These are phyloP conservation scores for Phocides pigmalion DNA, from an alignment of 1,140 invertebrate genomes.

Conservation along the genomic window DNA sequence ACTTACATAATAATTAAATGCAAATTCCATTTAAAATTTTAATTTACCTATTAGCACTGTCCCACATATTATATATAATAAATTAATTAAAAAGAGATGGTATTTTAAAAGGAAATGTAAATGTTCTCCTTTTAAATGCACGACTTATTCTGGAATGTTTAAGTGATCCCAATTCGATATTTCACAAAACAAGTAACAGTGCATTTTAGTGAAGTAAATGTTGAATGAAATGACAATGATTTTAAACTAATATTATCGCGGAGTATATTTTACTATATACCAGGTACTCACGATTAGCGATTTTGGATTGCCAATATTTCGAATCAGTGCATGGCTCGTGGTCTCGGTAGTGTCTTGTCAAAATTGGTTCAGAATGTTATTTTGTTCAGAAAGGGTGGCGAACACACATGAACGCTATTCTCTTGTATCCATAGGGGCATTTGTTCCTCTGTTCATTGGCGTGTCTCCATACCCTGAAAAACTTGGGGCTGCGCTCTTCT, in stretches of 20 bases:
- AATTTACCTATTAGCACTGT: background rate
- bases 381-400: background rate
- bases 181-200: too few species aligned
- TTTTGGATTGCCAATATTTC: too few species aligned
- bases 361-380: background rate
- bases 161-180: background rate
- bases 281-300: too few species aligned
- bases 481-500: background rate
- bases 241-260: too few species aligned
- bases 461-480: conserved; percentile 1
- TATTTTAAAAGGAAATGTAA: too few species aligned
- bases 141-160: conserved; percentile 2
- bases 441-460: conserved; percentile 29
- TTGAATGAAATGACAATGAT: too few species aligned
- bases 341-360: too few species aligned
- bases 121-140: background rate
- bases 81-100: too few species aligned
- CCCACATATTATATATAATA: background rate
- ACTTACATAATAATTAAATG: too few species aligned
- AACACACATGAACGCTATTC: conserved; percentile 34
- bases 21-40: too few species aligned
- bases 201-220: too few species aligned
- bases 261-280: background rate
- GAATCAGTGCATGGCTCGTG: too few species aligned
- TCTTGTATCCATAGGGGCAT: conserved; percentile 31